A percentile compares a stretch with the other conserved stretches of the same genome.
phyloP scores from a whole-genome alignment of 2,113 vertebrate genomes.

The Agelaius tricolor region DNA sequence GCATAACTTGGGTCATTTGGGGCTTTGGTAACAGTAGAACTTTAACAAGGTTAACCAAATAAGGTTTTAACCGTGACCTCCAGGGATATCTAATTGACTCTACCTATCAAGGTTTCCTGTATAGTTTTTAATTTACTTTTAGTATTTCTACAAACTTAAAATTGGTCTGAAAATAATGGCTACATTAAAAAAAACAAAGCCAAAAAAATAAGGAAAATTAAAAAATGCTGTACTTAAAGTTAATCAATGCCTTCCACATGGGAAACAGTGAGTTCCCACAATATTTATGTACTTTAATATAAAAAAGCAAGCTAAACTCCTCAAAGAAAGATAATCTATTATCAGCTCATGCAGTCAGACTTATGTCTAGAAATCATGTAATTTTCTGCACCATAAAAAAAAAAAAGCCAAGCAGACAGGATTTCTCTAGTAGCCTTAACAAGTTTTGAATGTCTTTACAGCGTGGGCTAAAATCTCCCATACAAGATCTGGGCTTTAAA shows the following conservation, averaged over 20 bases:
- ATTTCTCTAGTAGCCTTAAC: conserved; percentile 31
- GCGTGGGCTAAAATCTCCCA: not conserved
- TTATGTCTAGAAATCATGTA: not conserved
- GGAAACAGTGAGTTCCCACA: not conserved
- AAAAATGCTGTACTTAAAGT: not conserved
- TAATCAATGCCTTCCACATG: not conserved
- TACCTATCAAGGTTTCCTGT: not conserved
- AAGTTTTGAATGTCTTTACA: conserved; percentile 12
- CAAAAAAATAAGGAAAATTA: not conserved
- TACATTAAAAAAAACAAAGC: not conserved
- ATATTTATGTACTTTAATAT: not conserved
- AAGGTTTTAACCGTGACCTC: not conserved
- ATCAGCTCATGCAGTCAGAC: not conserved
- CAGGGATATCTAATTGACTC: not conserved
- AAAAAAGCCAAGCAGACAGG: not conserved
- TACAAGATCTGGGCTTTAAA: not conserved
- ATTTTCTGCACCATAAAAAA: not conserved
- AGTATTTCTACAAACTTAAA: not conserved
- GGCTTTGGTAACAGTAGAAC: not conserved
- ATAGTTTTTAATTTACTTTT: not conserved
- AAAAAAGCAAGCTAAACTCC: not conserved
- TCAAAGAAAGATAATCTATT: not conserved
- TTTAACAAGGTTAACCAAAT: conserved; percentile 30
- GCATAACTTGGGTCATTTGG: not conserved
- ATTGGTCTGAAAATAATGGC: not conserved